Conservation (phyloP, 2,888 invertebrate species). For the Cephalotes varians region DNA sequence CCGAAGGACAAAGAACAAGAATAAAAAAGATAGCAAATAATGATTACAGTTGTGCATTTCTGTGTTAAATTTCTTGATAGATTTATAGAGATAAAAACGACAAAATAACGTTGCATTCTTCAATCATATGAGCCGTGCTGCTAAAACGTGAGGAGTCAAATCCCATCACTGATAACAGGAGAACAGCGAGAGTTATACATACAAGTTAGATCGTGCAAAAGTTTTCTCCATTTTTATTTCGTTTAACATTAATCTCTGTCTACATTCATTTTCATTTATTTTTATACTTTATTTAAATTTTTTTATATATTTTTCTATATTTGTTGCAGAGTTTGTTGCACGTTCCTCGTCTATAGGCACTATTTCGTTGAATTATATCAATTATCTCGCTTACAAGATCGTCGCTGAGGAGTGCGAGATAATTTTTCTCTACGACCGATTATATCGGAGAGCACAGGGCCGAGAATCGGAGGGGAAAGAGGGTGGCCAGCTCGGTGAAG, state of each 20-base stretch:
- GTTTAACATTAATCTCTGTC: too few species aligned
- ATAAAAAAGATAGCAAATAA: constrained; percentile 22
- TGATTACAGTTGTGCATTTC: background rate
- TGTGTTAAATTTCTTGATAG: background rate
- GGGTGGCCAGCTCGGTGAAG: background rate
- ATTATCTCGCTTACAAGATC: background rate
- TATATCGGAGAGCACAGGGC: too few species aligned
- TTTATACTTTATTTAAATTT: background rate
- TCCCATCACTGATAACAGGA: background rate
- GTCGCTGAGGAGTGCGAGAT: background rate
- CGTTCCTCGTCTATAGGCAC: background rate
- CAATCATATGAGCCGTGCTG: background rate
- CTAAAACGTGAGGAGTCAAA: background rate
- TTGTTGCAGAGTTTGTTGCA: too few species aligned
- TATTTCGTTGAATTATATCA: background rate
- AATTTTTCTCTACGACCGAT: background rate
- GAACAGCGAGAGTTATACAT: background rate
- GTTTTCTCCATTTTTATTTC: background rate
- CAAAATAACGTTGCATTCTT: background rate
- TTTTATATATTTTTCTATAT: too few species aligned
- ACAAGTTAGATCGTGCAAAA: too few species aligned
- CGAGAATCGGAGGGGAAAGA: background rate
- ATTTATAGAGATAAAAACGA: constrained; percentile 5
- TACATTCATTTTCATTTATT: too few species aligned
- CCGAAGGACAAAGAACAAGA: background rate